These are phyloP conservation scores for Cyprinodon brontotheroides DNA, from an alignment of 2,113 vertebrate species.

Conservation along the genomic window DNA sequence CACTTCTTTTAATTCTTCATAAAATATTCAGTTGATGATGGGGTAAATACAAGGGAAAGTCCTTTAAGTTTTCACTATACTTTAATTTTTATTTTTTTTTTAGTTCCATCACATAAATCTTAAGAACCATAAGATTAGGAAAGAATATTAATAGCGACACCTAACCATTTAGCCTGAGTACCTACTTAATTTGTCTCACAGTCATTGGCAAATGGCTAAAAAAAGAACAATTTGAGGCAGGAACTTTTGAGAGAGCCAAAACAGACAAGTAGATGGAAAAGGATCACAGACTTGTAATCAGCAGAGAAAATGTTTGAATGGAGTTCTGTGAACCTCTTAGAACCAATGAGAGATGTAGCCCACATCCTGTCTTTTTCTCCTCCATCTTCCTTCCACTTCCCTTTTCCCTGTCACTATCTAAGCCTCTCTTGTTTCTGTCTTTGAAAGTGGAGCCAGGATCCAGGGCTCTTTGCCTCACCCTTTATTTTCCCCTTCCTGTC, in stretches of 20 bases:
- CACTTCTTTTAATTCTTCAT: neutral
- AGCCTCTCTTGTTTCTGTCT: constrained; percentile 21
- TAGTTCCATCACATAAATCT: neutral
- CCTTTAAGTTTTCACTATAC: neutral
- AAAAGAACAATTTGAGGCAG: constrained; percentile 31
- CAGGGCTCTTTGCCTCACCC: constrained; percentile 18
- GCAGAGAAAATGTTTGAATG: constrained; percentile 36
- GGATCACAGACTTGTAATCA: constrained; percentile 40
- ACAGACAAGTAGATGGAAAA: neutral
- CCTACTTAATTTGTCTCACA: constrained; percentile 25
- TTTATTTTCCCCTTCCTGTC: constrained; percentile 38
- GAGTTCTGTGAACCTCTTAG: constrained; percentile 46
- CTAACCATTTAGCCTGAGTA: constrained; percentile 29
- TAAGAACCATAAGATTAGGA: no score
- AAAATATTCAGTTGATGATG: neutral
- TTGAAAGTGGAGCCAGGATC: constrained; percentile 52
- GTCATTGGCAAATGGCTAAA: neutral
- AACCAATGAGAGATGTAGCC: constrained; percentile 50
- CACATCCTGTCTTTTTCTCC: constrained; percentile 39
- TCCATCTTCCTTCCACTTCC: constrained; percentile 23
- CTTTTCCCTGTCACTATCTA: constrained; percentile 31
- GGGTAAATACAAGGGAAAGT: neutral
- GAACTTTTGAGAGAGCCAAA: neutral
- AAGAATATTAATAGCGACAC: neutral
- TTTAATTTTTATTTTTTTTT: neutral